Evolutionary conservation across 2,797 vertebrate genomes (phyloP).

Genomic region (Lycodopsis pacificus): DNA sequence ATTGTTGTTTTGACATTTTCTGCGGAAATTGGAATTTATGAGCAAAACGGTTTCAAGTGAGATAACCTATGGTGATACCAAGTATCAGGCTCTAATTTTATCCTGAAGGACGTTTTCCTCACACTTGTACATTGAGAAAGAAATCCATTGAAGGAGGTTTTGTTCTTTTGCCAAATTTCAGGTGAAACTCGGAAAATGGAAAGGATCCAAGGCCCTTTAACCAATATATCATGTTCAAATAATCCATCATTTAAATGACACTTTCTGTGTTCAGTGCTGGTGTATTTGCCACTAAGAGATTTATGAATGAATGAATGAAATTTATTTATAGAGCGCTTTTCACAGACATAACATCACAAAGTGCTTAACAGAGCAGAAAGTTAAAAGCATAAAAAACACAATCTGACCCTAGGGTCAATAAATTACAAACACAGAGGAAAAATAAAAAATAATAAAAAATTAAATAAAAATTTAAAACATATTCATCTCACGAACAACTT

Average conservation of each 20-base stretch:
- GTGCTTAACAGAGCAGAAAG: too few relatives aligned
- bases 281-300: background rate
- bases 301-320: too few relatives aligned
- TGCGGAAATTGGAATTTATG: slow-evolving; percentile 71
- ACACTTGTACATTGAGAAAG: slow-evolving; percentile 10
- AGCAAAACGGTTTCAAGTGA: slow-evolving; percentile 51
- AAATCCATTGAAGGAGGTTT: background rate
- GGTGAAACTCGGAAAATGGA: background rate
- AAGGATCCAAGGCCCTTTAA: background rate
- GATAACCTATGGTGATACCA: slow-evolving; percentile 68
- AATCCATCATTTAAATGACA: slow-evolving; percentile 2
- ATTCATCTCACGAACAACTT: background rate
- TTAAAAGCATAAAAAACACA: too few relatives aligned
- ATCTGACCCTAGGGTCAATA: too few relatives aligned
- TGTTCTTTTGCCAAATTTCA: background rate
- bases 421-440: too few relatives aligned
- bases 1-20: slow-evolving; percentile 83
- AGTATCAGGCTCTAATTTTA: slow-evolving; percentile 65
- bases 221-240: background rate
- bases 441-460: too few relatives aligned
- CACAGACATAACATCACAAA: too few relatives aligned
- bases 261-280: background rate
- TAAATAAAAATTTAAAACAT: too few relatives aligned
- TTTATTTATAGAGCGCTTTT: too few relatives aligned
- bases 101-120: slow-evolving; percentile 35